Base-by-base conservation (phyloP, 2,797 vertebrate genomes). In the Botia kubotai region DNA sequence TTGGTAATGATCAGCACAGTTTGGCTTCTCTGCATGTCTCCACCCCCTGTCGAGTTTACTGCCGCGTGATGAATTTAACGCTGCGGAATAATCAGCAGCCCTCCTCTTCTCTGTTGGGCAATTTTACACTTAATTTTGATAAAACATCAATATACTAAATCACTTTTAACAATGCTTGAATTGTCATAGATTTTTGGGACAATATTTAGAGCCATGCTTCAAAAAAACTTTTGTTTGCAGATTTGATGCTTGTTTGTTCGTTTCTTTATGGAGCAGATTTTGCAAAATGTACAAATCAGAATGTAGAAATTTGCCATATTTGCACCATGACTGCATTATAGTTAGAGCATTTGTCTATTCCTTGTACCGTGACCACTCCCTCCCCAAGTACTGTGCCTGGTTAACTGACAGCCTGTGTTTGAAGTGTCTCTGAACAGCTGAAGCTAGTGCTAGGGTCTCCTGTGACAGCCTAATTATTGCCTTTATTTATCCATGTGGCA, bases 401-500 rank as follows among this genome's bases (percentile, higher is more conserved):
- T 83, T 73, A 79, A 80, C 70, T 84, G 83, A 83, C 85, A 85
- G 80, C 26, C 21, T 65, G 67, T 84, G 66, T 85, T 86, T 85
- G 85, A 80, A 80, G 71, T 48, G 60, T 82, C 66, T 67, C 52
- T 60, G 63, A 80, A 82, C 77, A 63, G 29, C 75, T 73, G 85
- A 83, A 53, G 72, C 71, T 43, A 36, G 58, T 74, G 58, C 70
- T 70, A 65, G 71, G 60, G 29, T 68, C 81, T 82, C 58, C 63
- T 79, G 65, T 83, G 82, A 87, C 85, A 86, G 83, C 39, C 71
- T 86, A 85, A 86, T 88, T 84, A 86, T 82, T 86, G 78, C 83
- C 75, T 85, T 85, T 84, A 79, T 86, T 85, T 85, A 85, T 83
- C 68, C 82, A 70, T 86, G 75, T 82, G 68, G 72, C 79, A 21